phyloP scores from a whole-genome alignment of 2,113 vertebrate genomes.

The Ochotona princeps region DNA sequence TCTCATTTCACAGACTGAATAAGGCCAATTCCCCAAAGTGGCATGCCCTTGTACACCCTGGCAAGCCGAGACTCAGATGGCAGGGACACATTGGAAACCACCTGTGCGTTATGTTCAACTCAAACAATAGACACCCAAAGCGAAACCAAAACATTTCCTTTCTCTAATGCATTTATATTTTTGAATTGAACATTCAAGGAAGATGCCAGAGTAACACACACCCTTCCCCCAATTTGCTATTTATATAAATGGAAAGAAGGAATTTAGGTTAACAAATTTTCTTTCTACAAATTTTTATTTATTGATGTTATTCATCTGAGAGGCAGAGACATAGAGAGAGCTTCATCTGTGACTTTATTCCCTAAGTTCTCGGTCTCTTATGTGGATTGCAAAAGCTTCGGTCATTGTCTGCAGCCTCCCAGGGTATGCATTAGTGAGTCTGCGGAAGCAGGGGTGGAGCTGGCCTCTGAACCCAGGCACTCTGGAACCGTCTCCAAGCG shows the following conservation, averaged over 20 bases:
- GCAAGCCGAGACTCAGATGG: constrained; percentile 84
- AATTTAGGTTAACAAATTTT: neutral
- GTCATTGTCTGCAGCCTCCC: too few species aligned
- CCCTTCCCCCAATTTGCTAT: neutral
- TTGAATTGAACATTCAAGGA: constrained; percentile 42
- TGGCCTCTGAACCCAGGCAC: too few species aligned
- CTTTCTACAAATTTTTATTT: neutral
- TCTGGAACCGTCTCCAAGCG: too few species aligned
- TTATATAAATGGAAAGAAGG: neutral
- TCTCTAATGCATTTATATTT: constrained; percentile 68
- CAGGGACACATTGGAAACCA: constrained; percentile 82
- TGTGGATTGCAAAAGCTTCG: too few species aligned
- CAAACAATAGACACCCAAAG: constrained; percentile 74
- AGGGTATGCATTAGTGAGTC: too few species aligned
- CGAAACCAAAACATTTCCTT: constrained; percentile 46
- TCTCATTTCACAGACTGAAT: constrained; percentile 72
- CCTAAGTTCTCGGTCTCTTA: too few species aligned
- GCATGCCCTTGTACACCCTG: constrained; percentile 73
- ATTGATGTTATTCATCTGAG: too few species aligned
- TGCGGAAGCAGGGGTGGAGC: too few species aligned
- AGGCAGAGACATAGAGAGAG: too few species aligned
- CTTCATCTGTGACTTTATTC: too few species aligned
- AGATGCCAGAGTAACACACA: constrained; percentile 32
- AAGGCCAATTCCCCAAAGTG: constrained; percentile 73
- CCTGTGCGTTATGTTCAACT: constrained; percentile 76